Evolutionary conservation across 1,140 invertebrate genomes (phyloP).

Genomic region (Bombus difficillimus): DNA sequence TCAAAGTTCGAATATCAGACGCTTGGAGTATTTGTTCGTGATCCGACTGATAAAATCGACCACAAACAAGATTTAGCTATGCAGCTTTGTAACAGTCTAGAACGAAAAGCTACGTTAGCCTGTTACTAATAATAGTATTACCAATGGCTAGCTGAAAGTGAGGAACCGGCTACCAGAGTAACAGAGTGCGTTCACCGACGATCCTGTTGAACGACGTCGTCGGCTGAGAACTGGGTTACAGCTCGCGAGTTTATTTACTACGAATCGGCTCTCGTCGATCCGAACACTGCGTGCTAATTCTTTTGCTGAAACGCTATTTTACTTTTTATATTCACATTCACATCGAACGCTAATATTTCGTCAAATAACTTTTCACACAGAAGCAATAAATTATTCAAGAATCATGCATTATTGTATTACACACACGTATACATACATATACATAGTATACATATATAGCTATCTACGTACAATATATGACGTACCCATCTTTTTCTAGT

Average conservation of each 20-base stretch:
- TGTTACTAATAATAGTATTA: constrained; percentile 55
- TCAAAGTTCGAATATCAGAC: neutral
- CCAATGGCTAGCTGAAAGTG: constrained; percentile 32
- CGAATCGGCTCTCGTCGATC: constrained; percentile 39
- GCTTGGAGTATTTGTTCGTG: constrained; percentile 11
- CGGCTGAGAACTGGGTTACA: constrained; percentile 63
- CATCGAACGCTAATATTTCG: neutral
- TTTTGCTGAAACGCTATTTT: neutral
- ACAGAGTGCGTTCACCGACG: constrained; percentile 60
- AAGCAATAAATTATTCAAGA: constrained; percentile 33
- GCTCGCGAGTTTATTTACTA: constrained; percentile 32
- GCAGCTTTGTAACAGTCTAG: neutral
- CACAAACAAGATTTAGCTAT: neutral
- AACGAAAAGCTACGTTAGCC: neutral
- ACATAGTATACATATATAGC: neutral
- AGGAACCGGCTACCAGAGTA: constrained; percentile 52
- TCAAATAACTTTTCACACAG: neutral
- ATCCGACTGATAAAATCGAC: neutral
- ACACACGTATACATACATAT: neutral
- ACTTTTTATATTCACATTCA: neutral
- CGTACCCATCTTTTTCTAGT: neutral
- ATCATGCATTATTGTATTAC: constrained; percentile 1
- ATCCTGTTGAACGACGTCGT: constrained; percentile 41
- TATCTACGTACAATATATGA: neutral
- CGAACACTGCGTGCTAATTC: constrained; percentile 36